Percentiles rank a stretch among this genome's conserved stretches.
These are phyloP conservation scores for Pelusios castaneus DNA, from an alignment of 2,113 vertebrate species.

Conservation along the genomic window DNA sequence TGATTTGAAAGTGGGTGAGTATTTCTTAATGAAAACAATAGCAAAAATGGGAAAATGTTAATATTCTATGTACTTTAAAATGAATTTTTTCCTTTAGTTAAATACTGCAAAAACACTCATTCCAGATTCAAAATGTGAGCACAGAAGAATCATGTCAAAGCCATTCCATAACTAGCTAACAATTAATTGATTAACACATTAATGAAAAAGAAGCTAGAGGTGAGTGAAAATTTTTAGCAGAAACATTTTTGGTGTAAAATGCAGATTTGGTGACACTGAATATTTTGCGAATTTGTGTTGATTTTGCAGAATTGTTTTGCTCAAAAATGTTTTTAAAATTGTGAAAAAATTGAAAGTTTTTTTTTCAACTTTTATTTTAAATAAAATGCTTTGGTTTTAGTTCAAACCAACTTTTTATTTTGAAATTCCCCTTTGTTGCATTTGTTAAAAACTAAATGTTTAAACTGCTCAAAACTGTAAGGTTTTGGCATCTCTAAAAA, in stretches of 20 bases:
- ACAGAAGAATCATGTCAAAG: not conserved
- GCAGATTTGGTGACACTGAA: not conserved
- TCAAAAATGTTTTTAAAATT: not conserved
- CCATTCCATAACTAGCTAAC: not conserved
- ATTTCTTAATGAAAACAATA: not conserved
- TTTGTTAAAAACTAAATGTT: not conserved
- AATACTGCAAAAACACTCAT: not conserved
- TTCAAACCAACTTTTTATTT: not conserved
- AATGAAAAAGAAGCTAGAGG: not conserved
- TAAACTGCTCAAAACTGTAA: not conserved
- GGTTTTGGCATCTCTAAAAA: not conserved
- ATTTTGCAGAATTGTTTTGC: not conserved
- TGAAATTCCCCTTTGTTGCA: not conserved
- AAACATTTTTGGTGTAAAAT: not conserved
- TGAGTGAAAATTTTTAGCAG: not conserved
- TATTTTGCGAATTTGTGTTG: not conserved
- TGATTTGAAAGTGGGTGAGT: not conserved
- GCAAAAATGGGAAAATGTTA: not conserved
- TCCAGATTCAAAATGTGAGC: not conserved
- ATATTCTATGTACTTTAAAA: not conserved
- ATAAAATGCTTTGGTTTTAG: not conserved
- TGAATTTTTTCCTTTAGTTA: not conserved
- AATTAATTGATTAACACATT: not conserved
- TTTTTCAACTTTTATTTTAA: not conserved
- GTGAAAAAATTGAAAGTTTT: not conserved